Evolutionary conservation across 2,888 invertebrate species (phyloP).

Genomic region (Cremastinae sp.): DNA sequence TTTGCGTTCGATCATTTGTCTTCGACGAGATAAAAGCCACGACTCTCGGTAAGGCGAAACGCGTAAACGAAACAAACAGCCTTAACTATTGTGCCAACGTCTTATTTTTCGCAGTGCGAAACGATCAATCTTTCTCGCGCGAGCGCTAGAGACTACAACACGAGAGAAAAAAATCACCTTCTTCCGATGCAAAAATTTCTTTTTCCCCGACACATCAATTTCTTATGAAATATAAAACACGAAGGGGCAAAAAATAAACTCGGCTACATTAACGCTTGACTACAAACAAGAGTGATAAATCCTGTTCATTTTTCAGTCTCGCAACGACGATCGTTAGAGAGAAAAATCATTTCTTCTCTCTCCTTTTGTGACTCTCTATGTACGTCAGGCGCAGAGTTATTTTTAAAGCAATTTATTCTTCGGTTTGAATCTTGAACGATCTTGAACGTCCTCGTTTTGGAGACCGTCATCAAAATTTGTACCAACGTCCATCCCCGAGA

Average conservation of each 20-base stretch:
- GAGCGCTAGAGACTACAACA: too few relatives aligned
- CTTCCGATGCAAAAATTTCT: background rate
- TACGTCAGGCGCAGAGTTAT: too few relatives aligned
- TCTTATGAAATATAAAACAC: background rate
- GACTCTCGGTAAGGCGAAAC: slow-evolving; percentile 37
- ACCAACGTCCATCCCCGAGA: too few relatives aligned
- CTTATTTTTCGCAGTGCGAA: slow-evolving; percentile 1
- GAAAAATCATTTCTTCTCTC: slow-evolving; percentile 12
- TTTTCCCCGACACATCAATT: background rate
- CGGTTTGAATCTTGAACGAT: too few relatives aligned
- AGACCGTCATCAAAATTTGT: too few relatives aligned
- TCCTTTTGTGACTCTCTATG: too few relatives aligned
- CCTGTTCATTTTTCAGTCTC: slow-evolving; percentile 17
- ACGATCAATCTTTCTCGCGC: slow-evolving; percentile 31
- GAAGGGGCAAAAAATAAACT: background rate
- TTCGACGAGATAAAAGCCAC: slow-evolving; percentile 12
- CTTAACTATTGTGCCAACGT: slow-evolving; percentile 1
- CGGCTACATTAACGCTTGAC: background rate
- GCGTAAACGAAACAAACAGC: slow-evolving; percentile 3
- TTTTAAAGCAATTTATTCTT: too few relatives aligned
- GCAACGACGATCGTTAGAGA: background rate
- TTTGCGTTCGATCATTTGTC: slow-evolving; percentile 3
- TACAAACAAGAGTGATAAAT: background rate
- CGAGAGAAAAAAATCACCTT: background rate
- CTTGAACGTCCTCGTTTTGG: too few relatives aligned